Conservation (phyloP, 2,888 invertebrate genomes). For the Mythimna ferrago region DNA sequence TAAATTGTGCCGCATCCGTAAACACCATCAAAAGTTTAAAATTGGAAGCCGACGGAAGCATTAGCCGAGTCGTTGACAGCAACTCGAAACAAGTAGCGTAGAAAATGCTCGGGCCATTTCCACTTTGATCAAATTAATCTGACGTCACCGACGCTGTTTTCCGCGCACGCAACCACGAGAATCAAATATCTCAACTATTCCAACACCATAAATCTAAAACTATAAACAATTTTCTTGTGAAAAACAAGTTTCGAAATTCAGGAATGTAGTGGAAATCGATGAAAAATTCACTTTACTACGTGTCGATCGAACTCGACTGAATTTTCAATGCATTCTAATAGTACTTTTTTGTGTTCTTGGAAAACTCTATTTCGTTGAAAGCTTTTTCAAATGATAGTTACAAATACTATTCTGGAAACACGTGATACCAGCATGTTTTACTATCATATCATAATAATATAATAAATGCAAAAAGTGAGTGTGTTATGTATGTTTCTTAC, state of each 20-base stretch:
- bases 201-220: slow-evolving; percentile 59
- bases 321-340: slow-evolving; percentile 14
- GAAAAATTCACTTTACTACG: slow-evolving; percentile 37
- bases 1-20: slow-evolving; percentile 78
- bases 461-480: no score
- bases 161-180: slow-evolving; percentile 66
- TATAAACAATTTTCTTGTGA: slow-evolving; percentile 54
- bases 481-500: no score
- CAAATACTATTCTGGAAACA: background rate
- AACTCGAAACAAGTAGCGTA: slow-evolving; percentile 84
- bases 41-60: slow-evolving; percentile 87
- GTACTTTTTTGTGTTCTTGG: slow-evolving; percentile 6
- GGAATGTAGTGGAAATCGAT: slow-evolving; percentile 23
- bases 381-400: background rate
- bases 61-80: slow-evolving; percentile 88
- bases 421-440: background rate
- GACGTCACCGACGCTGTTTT: slow-evolving; percentile 80
- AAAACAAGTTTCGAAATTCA: slow-evolving; percentile 25
- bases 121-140: slow-evolving; percentile 88
- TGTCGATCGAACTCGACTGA: slow-evolving; percentile 22
- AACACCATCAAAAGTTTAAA: slow-evolving; percentile 88
- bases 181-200: slow-evolving; percentile 67
- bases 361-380: background rate
- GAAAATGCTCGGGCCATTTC: slow-evolving; percentile 83
- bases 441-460: no score